These are phyloP conservation scores for Caenorhabditis latens DNA, from an alignment of 1,140 invertebrate species.

Conservation along the genomic window DNA sequence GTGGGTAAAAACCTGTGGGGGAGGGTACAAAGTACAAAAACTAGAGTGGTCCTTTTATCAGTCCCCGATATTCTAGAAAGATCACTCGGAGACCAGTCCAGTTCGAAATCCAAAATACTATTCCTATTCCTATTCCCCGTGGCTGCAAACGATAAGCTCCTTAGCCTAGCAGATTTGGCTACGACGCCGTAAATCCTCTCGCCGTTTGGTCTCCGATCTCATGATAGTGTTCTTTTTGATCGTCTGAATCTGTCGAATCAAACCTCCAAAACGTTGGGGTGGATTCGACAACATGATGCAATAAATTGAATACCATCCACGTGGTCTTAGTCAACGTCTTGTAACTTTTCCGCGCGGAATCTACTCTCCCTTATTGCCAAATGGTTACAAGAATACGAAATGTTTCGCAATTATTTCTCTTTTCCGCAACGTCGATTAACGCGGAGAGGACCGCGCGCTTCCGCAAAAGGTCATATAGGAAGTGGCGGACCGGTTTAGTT, in stretches of 20 bases:
- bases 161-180: constrained; percentile 16
- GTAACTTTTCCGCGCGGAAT: constrained; percentile 19
- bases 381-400: background rate
- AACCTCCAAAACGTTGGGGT: background rate
- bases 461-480: constrained; percentile 39
- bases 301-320: background rate
- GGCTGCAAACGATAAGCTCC: constrained; percentile 18
- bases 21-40: background rate
- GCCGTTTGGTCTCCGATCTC: constrained; percentile 46
- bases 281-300: background rate
- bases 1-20: too few relatives aligned
- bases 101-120: background rate
- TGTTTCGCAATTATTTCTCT: constrained; percentile 13
- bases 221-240: constrained; percentile 31
- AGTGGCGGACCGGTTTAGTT: background rate
- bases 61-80: background rate
- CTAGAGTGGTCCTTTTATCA: background rate
- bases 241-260: background rate
- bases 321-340: constrained; percentile 19
- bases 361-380: background rate
- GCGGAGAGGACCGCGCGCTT: background rate
- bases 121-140: background rate
- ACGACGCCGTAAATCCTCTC: background rate
- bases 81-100: background rate
- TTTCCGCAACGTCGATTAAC: background rate